Conservation (phyloP, 2,113 vertebrate species). For the Sylvia atricapilla region DNA sequence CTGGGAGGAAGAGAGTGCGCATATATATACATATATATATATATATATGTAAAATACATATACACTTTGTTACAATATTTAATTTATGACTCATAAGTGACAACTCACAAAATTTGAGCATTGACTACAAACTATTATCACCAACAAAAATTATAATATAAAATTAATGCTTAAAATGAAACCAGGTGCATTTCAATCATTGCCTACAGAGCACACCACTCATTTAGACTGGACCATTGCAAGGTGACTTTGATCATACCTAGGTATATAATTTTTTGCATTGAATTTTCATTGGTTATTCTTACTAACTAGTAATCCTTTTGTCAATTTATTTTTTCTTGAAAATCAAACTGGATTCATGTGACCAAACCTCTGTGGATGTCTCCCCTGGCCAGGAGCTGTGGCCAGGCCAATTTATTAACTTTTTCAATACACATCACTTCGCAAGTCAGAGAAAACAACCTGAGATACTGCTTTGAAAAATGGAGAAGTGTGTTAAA, state of each 20-base stretch:
- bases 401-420: background rate
- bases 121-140: background rate
- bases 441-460: background rate
- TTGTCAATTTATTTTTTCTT: background rate
- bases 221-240: background rate
- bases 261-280: background rate
- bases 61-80: background rate
- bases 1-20: fast-evolving
- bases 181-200: background rate
- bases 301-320: background rate
- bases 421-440: background rate
- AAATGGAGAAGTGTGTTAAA: background rate
- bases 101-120: background rate
- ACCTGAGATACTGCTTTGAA: background rate
- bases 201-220: background rate
- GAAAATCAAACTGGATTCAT: background rate
- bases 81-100: background rate
- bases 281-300: background rate
- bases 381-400: background rate
- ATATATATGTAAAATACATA: background rate
- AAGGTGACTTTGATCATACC: background rate
- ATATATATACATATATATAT: background rate
- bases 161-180: background rate
- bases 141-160: background rate
- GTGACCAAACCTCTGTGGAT: background rate